Conservation (phyloP, 2,888 invertebrate genomes). For the Gortyna flavago region DNA sequence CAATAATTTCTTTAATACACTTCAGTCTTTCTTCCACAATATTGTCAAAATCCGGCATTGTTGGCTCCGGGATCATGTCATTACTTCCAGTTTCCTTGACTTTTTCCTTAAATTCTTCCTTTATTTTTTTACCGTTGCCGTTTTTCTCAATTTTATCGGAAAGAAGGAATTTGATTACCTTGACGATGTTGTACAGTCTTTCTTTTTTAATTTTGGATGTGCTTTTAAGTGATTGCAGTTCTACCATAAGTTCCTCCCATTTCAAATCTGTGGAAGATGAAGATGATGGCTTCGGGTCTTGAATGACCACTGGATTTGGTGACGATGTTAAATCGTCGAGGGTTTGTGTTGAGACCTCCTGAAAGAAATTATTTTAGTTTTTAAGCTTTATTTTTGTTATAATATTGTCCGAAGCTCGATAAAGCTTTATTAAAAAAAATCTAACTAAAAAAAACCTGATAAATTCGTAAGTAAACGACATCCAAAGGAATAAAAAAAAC, state of each 20-base stretch:
- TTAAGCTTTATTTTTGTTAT: neutral
- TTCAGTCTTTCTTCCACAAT: constrained; percentile 49
- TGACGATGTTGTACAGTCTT: constrained; percentile 63
- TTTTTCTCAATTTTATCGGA: constrained; percentile 49
- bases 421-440: neutral
- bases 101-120: too few relatives aligned
- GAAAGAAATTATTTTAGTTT: constrained; percentile 22
- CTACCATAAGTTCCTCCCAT: constrained; percentile 56
- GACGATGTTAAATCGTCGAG: constrained; percentile 31
- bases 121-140: neutral
- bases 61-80: neutral
- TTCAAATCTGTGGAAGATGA: constrained; percentile 19
- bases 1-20: constrained; percentile 34
- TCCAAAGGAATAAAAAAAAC: neutral
- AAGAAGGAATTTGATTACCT: constrained; percentile 64
- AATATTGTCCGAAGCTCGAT: neutral
- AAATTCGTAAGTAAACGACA: neutral
- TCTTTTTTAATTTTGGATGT: constrained; percentile 61
- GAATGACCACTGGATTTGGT: constrained; percentile 18
- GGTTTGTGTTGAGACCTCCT: constrained; percentile 46
- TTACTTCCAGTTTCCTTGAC: constrained; percentile 20
- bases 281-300: constrained; percentile 9
- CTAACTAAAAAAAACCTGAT: neutral
- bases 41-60: constrained; percentile 31
- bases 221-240: constrained; percentile 57